Percentiles rank a stretch among this genome's conserved stretches.
These are phyloP conservation scores for Bombus polaris DNA, from an alignment of 1,140 invertebrate species.

Conservation along the genomic window DNA sequence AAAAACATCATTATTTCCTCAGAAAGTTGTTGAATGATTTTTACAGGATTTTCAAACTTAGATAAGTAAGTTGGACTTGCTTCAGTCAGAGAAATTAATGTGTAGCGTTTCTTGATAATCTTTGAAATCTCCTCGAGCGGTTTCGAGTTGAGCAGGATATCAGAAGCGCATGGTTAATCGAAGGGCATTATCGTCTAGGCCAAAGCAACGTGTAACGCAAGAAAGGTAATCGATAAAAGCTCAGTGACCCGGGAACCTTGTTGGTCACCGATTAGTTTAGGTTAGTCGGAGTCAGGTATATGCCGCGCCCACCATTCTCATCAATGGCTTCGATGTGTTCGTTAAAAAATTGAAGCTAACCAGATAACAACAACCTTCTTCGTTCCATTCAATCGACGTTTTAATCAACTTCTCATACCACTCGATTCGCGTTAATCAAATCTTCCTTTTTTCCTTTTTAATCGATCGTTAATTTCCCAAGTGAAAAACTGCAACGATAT, in stretches of 20 bases:
- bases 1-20: neutral
- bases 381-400: neutral
- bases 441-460: too few relatives aligned
- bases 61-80: neutral
- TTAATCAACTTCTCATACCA: neutral
- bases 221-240: constrained; percentile 70
- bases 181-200: constrained; percentile 56
- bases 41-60: too few relatives aligned
- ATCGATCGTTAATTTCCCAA: too few relatives aligned
- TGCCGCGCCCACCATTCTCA: constrained; percentile 1
- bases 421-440: neutral
- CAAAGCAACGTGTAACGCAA: constrained; percentile 59
- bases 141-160: constrained; percentile 51
- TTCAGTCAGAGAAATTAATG: neutral
- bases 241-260: constrained; percentile 55
- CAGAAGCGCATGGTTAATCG: constrained; percentile 53
- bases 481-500: too few relatives aligned
- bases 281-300: constrained; percentile 52
- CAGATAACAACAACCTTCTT: neutral
- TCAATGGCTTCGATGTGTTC: neutral
- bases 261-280: constrained; percentile 67
- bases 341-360: neutral
- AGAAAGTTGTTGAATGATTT: neutral
- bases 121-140: neutral
- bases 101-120: neutral